Conservation (phyloP, 2,113 vertebrate species). For the Redunca redunca region DNA sequence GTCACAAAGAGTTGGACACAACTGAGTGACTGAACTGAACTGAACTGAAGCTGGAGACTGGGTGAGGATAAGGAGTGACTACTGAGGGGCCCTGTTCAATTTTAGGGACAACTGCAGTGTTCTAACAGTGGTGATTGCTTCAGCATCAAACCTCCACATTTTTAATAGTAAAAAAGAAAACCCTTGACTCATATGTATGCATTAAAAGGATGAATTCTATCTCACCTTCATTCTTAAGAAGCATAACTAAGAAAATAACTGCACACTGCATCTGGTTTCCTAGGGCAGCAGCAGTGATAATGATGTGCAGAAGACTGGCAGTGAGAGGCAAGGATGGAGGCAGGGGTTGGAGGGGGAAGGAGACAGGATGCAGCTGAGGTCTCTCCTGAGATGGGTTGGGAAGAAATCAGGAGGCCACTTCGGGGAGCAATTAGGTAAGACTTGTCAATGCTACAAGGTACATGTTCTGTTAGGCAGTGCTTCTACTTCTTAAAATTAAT, state of each 20-base stretch:
- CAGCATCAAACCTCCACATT: not conserved
- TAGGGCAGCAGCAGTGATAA: not conserved
- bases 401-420: not conserved
- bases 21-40: not conserved
- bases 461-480: not conserved
- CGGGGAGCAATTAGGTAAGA: not conserved
- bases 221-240: not conserved
- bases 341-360: accelerated
- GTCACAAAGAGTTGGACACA: not conserved
- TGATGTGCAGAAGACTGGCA: not conserved
- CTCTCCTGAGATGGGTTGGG: not conserved
- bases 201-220: not conserved
- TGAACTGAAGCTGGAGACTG: not conserved
- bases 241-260: not conserved
- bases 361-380: not conserved
- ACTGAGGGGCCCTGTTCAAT: not conserved
- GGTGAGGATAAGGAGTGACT: not conserved
- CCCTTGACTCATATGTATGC: not conserved
- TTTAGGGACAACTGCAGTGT: not conserved
- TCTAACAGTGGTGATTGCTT: not conserved
- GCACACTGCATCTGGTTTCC: not conserved
- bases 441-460: not conserved
- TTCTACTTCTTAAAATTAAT: not conserved
- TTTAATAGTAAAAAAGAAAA: not conserved
- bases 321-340: not conserved